Evolutionary conservation across 23 tunicate species (phyloP).

Genomic region (Trididemnum clinides): DNA sequence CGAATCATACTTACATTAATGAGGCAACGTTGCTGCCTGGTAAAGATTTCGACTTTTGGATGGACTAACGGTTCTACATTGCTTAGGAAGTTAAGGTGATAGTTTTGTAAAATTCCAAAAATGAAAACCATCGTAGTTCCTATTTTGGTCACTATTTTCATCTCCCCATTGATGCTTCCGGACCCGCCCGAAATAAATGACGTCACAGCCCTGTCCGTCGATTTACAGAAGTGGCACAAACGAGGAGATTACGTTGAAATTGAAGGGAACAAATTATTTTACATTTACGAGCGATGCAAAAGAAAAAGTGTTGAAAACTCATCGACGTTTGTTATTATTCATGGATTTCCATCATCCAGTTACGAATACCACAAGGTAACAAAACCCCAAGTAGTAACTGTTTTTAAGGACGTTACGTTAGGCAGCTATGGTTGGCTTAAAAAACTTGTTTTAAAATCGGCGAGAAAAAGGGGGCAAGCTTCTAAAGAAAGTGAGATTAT

Average conservation of each 20-base stretch:
- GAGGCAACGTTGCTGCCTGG: too few species aligned
- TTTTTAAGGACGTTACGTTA: neutral
- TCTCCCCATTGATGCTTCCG: constrained; percentile 27
- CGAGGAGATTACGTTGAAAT: constrained; percentile 38
- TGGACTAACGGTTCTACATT: too few species aligned
- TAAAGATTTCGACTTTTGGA: too few species aligned
- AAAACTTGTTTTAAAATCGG: neutral
- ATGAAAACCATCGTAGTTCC: too few species aligned
- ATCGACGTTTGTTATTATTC: constrained; percentile 86
- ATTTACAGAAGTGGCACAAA: constrained; percentile 58
- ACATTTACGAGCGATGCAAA: constrained; percentile 45
- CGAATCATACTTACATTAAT: too few species aligned
- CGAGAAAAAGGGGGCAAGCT: neutral
- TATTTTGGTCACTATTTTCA: neutral
- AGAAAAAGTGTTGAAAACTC: constrained; percentile 11
- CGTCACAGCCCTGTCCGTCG: constrained; percentile 28
- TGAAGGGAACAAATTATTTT: constrained; percentile 68
- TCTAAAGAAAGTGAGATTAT: neutral
- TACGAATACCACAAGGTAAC: constrained; percentile 86
- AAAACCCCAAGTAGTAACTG: neutral
- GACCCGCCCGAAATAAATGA: constrained; percentile 21
- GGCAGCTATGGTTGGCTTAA: neutral
- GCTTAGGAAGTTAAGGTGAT: too few species aligned
- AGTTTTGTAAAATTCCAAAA: too few species aligned
- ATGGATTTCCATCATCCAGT: constrained; percentile 95